Evolutionary conservation across 92 coral and sea anemone species (phyloP).

Genomic region (Hydrozoanthus gracilis): DNA sequence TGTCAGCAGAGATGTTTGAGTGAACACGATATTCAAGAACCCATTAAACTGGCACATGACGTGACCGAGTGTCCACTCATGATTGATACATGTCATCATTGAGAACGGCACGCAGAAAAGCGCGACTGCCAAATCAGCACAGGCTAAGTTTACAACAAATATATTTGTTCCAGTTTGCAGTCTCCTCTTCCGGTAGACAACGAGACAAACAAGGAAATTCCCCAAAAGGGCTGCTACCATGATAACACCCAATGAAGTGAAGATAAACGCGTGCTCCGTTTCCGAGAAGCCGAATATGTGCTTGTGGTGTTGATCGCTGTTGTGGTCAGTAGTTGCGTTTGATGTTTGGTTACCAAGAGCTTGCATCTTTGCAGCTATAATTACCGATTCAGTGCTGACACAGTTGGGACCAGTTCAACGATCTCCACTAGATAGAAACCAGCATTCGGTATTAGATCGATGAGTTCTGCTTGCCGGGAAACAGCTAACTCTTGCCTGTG

Average conservation of each 20-base stretch:
- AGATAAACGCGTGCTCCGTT: constrained; percentile 68
- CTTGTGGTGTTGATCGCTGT: neutral
- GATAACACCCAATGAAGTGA: constrained; percentile 68
- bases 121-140: constrained; percentile 82
- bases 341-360: neutral
- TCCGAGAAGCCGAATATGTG: constrained; percentile 40
- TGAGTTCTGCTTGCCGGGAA: too few relatives aligned
- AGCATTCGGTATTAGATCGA: too few relatives aligned
- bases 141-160: constrained; percentile 77
- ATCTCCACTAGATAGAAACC: too few relatives aligned
- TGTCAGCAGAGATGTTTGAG: constrained; percentile 78
- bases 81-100: constrained; percentile 72
- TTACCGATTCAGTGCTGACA: too few relatives aligned
- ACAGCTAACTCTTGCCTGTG: too few relatives aligned
- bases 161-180: constrained; percentile 85
- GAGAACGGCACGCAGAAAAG: constrained; percentile 81
- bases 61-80: constrained; percentile 75
- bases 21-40: constrained; percentile 77
- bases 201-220: constrained; percentile 71
- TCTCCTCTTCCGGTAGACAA: constrained; percentile 69
- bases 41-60: constrained; percentile 78
- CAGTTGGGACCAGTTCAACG: too few relatives aligned
- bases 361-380: neutral
- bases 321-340: constrained; percentile 15
- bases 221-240: constrained; percentile 74